Evolutionary conservation across 2,113 vertebrate genomes (phyloP).

Genomic region (Hyla sarda): DNA sequence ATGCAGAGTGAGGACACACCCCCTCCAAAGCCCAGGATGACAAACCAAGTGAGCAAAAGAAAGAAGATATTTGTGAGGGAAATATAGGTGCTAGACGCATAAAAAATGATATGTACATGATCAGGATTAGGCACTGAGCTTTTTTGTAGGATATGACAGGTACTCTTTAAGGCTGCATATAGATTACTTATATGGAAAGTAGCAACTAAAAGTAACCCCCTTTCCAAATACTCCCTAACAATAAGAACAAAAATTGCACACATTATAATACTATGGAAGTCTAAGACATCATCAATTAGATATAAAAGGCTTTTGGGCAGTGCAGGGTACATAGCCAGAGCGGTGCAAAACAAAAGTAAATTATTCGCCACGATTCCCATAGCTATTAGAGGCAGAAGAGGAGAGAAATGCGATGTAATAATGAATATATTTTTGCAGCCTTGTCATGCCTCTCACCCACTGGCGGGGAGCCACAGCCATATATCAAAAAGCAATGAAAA

Average conservation of each 20-base stretch:
- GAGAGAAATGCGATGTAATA: slow-evolving; percentile 60
- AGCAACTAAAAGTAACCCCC: neutral
- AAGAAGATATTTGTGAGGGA: too few species aligned
- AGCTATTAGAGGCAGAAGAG: slow-evolving; percentile 29
- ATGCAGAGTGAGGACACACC: too few species aligned
- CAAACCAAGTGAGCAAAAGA: too few species aligned
- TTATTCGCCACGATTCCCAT: slow-evolving; percentile 44
- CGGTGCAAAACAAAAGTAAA: slow-evolving; percentile 11
- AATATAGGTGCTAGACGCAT: too few species aligned
- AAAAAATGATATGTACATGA: too few species aligned
- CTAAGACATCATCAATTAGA: slow-evolving; percentile 26
- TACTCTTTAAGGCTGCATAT: too few species aligned
- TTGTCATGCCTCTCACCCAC: slow-evolving; percentile 63
- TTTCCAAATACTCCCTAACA: neutral
- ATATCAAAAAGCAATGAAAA: slow-evolving; percentile 68
- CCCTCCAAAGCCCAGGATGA: too few species aligned
- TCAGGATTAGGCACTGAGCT: too few species aligned
- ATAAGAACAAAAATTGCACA: neutral
- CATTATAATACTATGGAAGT: neutral
- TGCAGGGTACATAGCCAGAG: slow-evolving; percentile 7
- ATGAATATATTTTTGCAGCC: slow-evolving; percentile 65
- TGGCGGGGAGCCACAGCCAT: slow-evolving; percentile 67
- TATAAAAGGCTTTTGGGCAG: slow-evolving; percentile 39
- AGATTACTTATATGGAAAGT: too few species aligned
- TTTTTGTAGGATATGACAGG: too few species aligned